Evolutionary conservation across 92 coral and sea anemone species (phyloP), one percentile per base, ranked within the genome.

Genomic region (Heliopora coerulea): DNA sequence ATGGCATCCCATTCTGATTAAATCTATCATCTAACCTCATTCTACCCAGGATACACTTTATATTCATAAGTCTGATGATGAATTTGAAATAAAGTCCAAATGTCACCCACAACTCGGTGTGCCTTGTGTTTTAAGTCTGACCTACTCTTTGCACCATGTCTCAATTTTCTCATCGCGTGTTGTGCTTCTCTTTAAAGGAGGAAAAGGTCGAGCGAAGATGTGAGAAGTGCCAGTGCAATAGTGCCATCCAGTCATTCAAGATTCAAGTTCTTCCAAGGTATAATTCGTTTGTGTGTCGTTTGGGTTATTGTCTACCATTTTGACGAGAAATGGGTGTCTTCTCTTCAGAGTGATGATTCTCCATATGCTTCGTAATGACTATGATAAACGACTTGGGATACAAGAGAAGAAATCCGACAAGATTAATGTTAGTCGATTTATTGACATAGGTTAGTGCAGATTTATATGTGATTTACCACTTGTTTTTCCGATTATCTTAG

Each of bases 241-340:
- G 83, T 48, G 98, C 98, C 9, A 65, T 72, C 9, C 86, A 90
- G 64, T 83, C 96, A 14, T 89, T 90, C 77, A 81, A 79, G 24
- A 82, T 93, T 62, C 88, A 82, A 65, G 85, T 80, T 49, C 74
- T 93, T 34, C 98, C 98, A 48, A 93, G 98, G 96, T 93, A 75
- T 48, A 66, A 70, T 56, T 3, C 9, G 19, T 13, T 29, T 0
- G 15, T 29, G 8, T 35, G 21, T 32, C 5, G 23, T 3, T 49
- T 54, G 21, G n/a, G n/a, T n/a, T n/a, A n/a, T n/a, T n/a, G n/a
- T n/a, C n/a, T n/a, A n/a, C n/a, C n/a, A n/a, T n/a, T 39, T 46
- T 54, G 20, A 27, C 44, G 20, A 59, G 18, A 7, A 46, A 24
- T 30, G 21, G 78, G n/a, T 11, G 19, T 52, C 39, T 54, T 27